phyloP scores from a whole-genome alignment of 1,140 invertebrate species.

The Atta cephalotes region DNA sequence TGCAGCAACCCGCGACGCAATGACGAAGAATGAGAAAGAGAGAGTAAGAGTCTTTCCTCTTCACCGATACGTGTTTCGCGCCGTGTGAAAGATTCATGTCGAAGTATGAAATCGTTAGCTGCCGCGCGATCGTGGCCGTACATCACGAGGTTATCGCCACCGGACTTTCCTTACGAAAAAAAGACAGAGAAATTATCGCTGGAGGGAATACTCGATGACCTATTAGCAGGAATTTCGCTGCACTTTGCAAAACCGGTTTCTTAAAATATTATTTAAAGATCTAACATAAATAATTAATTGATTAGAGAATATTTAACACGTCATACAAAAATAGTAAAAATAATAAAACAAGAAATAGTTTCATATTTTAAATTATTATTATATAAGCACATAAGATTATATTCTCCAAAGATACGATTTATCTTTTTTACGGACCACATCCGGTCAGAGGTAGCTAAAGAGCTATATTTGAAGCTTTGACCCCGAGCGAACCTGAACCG shows the following conservation, averaged over 20 bases:
- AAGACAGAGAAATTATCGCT: background rate
- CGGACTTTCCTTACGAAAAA: conserved; percentile 33
- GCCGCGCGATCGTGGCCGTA: conserved; percentile 57
- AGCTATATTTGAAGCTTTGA: conserved; percentile 66
- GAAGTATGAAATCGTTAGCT: conserved; percentile 71
- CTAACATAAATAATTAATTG: background rate
- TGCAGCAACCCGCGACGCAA: background rate
- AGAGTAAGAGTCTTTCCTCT: background rate
- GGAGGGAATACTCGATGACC: background rate
- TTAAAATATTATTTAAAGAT: conserved; percentile 15
- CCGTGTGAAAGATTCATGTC: conserved; percentile 31
- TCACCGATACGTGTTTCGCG: background rate
- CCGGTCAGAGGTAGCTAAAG: conserved; percentile 25
- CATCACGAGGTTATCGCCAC: conserved; percentile 75
- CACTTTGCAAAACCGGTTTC: background rate
- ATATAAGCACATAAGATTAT: conserved; percentile 7
- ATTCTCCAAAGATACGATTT: conserved; percentile 32
- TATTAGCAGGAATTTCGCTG: background rate
- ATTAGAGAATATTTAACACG: background rate
- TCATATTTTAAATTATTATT: conserved; percentile 28
- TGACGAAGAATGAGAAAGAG: background rate
- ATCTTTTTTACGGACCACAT: conserved; percentile 38
- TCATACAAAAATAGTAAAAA: background rate
- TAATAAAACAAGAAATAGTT: background rate
- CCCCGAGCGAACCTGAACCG: conserved; percentile 56